These are phyloP conservation scores for Platerodrilus igneus DNA, from an alignment of 2,888 invertebrate genomes.

Conservation along the genomic window DNA sequence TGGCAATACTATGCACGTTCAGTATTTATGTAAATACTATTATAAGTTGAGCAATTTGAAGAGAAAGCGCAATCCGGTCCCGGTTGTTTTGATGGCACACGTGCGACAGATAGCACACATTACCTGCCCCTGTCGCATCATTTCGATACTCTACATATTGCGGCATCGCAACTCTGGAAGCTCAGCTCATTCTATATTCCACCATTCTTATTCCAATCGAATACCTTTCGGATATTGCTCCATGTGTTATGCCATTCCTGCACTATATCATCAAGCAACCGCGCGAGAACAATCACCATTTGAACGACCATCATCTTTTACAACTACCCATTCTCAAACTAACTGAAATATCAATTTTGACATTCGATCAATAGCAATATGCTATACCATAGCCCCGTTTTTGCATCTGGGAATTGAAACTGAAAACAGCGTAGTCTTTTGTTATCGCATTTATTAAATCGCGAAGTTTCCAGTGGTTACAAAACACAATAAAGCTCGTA, in stretches of 20 bases:
- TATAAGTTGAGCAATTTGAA: conserved; percentile 29
- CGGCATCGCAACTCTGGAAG: neutral
- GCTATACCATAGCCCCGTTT: conserved; percentile 10
- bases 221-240: conserved; percentile 40
- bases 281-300: conserved; percentile 39
- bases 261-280: conserved; percentile 39
- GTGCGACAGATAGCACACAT: conserved; percentile 26
- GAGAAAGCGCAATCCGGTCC: conserved; percentile 22
- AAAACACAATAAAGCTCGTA: conserved; percentile 24
- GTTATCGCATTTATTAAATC: conserved; percentile 23
- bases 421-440: conserved; percentile 23
- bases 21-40: conserved; percentile 31
- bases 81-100: conserved; percentile 25
- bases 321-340: conserved; percentile 28
- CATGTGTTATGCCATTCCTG: conserved; percentile 38
- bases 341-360: conserved; percentile 25
- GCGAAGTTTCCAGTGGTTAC: conserved; percentile 21
- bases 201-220: conserved; percentile 40
- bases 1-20: conserved; percentile 27
- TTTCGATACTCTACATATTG: conserved; percentile 11
- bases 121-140: conserved; percentile 17
- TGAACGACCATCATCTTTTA: conserved; percentile 35
- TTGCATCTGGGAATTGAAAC: conserved; percentile 22
- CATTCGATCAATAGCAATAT: conserved; percentile 28
- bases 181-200: conserved; percentile 36